Base-by-base conservation (phyloP, 2,113 vertebrate genomes). In the Amphiprion percula region DNA sequence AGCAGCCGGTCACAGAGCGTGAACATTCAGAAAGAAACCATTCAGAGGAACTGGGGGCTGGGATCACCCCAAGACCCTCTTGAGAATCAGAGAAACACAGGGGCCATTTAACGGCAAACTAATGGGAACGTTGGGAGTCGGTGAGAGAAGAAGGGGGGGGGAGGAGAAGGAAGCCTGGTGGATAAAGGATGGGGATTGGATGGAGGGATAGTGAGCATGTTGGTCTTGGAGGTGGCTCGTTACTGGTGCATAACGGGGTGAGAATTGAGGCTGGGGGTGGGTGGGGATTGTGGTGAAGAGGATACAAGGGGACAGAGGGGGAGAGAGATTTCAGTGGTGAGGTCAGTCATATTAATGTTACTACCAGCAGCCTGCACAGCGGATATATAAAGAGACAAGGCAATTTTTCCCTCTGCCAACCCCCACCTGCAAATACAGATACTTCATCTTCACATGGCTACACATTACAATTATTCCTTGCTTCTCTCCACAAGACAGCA, bases 21-120 rank as follows among this genome's bases (percentile, higher is more conserved):
- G 92, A 91, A 88, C 90, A 89, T 81, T 90, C 74, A 93, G 89
- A 93, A 94, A 91, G 91, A 82, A 86, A 44, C 78, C 91, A 92
- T 94, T 94, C 78, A 93, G 64, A 55, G 50, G 65, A 78, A 76
- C 61, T 55, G 70, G 88, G 85, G 84, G 75, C 76, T 81, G 79
- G 89, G 82, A 79, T 82, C 61, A 55, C 79, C 88, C 84, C 58
- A 50, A 81, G 87, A 84, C 63, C 84, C 93, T 88, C 87, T 74
- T 68, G 92, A 88, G 93, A 91, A 73, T 81, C 74, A 50, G 56
- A 77, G 74, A 74, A 90, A 92, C 92, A 91, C 91, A 82, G 89
- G 82, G 77, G 72, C 83, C 86, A 91, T 94, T 94, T 93, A 93
- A 88, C 60, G 41, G 14, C 83, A 87, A 87, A 82, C 79, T 91